Conservation (phyloP, 2,797 vertebrate genomes). For the Bradypodion ventrale region DNA sequence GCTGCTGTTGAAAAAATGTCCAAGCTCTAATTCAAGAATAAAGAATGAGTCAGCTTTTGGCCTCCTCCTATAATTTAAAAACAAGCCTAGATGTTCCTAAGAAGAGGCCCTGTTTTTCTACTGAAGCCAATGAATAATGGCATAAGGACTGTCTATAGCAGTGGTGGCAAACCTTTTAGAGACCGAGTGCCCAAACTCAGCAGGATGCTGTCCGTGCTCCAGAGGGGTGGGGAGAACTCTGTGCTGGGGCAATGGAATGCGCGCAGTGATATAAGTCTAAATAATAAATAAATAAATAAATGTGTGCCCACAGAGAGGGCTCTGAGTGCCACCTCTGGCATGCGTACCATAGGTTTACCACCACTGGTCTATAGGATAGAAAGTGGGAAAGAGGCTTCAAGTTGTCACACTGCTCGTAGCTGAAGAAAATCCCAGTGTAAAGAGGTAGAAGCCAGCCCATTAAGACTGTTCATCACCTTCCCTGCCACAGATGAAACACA, state of each 20-base stretch:
- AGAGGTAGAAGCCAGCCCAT: not conserved
- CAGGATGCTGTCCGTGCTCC: too few relatives aligned
- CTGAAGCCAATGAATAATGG: too few relatives aligned
- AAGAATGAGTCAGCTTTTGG: not conserved
- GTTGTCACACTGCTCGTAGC: not conserved
- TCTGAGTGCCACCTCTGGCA: too few relatives aligned
- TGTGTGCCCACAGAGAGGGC: too few relatives aligned
- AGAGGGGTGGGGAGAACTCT: too few relatives aligned
- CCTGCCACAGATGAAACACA: not conserved
- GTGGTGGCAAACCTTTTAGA: too few relatives aligned
- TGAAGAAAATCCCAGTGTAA: not conserved
- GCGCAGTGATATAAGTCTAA: too few relatives aligned
- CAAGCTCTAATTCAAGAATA: not conserved
- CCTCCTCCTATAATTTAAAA: not conserved
- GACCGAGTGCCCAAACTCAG: too few relatives aligned
- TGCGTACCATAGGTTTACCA: too few relatives aligned
- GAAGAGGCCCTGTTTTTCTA: fast-evolving
- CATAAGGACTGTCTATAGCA: not conserved
- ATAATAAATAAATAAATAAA: too few relatives aligned
- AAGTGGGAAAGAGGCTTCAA: not conserved
- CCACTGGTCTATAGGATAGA: not conserved
- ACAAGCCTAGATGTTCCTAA: not conserved
- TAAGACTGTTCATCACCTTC: not conserved
- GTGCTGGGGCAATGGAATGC: too few relatives aligned
- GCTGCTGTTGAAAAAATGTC: not conserved